Evolutionary conservation across 2,888 invertebrate genomes (phyloP).

Genomic region (Oeneis ivallda): DNA sequence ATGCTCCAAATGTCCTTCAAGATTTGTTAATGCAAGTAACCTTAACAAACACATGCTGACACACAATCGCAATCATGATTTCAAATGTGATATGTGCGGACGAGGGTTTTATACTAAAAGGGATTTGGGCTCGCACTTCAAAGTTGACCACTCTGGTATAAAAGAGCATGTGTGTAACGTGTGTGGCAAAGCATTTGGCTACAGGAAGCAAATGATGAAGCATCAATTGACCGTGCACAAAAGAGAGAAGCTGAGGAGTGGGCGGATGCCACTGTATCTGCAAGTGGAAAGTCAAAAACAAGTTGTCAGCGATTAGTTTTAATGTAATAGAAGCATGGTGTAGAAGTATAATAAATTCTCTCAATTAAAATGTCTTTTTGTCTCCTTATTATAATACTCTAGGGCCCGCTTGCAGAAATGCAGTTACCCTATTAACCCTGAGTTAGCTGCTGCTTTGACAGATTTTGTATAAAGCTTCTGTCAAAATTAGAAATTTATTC

Average conservation of each 20-base stretch:
- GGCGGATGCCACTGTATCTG: slow-evolving; percentile 67
- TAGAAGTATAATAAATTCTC: not conserved
- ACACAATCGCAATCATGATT: slow-evolving; percentile 60
- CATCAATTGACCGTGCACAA: slow-evolving; percentile 72
- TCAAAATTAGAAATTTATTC: no score
- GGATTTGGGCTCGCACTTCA: slow-evolving; percentile 63
- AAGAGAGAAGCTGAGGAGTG: slow-evolving; percentile 62
- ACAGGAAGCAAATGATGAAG: slow-evolving; percentile 73
- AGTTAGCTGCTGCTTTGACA: no score
- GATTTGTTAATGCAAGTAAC: slow-evolving; percentile 71
- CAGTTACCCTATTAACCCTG: no score
- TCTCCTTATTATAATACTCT: no score
- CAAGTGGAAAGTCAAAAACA: slow-evolving; percentile 49
- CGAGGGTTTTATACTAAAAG: slow-evolving; percentile 64
- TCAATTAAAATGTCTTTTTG: no score
- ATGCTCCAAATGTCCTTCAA: slow-evolving; percentile 63
- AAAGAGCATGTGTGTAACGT: slow-evolving; percentile 67
- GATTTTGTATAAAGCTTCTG: no score
- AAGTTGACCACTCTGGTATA: slow-evolving; percentile 67
- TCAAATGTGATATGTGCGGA: slow-evolving; percentile 65
- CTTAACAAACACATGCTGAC: slow-evolving; percentile 65
- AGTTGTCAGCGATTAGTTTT: slow-evolving; percentile 7
- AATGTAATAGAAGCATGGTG: not conserved
- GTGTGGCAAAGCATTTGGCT: slow-evolving; percentile 71
- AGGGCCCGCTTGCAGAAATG: no score